Evolutionary conservation across 35 echinoderm and acorn worm genomes (phyloP).

Genomic region (Patiria miniata): DNA sequence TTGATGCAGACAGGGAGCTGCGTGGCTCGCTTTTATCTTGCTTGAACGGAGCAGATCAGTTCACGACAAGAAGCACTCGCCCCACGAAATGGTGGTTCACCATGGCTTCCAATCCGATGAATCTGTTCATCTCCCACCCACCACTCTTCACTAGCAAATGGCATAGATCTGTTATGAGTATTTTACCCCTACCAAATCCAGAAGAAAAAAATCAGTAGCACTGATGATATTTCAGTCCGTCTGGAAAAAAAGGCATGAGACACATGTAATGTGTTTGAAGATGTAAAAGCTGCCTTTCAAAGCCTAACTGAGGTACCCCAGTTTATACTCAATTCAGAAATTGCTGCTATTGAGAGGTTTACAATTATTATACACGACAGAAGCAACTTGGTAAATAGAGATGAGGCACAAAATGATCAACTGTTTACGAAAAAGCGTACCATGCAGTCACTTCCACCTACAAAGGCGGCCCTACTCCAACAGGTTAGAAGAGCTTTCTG

Average conservation of each 20-base stretch:
- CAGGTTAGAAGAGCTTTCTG: conserved; percentile 40
- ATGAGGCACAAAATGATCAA: conserved; percentile 25
- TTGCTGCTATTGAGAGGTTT: neutral
- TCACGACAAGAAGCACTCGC: no score
- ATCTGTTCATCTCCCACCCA: no score
- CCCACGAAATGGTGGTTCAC: no score
- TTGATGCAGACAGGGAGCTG: no score
- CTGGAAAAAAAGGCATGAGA: conserved; percentile 26
- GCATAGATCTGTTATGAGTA: no score
- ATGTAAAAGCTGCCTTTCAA: neutral
- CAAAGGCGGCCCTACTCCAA: conserved; percentile 13
- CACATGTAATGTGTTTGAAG: neutral
- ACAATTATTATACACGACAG: neutral
- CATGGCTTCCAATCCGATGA: no score
- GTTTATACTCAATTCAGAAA: neutral
- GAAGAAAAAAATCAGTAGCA: no score
- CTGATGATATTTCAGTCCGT: neutral
- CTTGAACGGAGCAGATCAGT: no score
- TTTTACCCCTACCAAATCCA: no score
- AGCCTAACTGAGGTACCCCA: neutral
- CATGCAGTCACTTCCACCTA: conserved; percentile 22
- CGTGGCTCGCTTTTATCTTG: no score
- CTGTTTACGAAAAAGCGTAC: conserved; percentile 31
- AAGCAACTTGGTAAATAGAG: neutral
- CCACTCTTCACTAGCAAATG: no score